Conservation (phyloP, 2,797 vertebrate genomes). For the Orestias chungarensis region DNA sequence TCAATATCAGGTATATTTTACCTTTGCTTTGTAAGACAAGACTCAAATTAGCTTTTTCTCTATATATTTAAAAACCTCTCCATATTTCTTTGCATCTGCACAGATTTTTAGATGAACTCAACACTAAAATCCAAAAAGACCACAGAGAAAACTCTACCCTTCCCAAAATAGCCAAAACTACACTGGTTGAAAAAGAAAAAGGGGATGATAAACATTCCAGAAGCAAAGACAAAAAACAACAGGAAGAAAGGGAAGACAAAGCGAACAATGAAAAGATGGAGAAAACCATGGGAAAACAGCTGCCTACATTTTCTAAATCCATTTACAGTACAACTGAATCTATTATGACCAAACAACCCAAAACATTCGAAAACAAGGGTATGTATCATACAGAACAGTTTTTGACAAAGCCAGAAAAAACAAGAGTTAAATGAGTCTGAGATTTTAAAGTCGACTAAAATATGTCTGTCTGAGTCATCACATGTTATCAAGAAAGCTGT, state of each 20-base stretch:
- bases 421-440: conserved; percentile 24
- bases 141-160: conserved; percentile 56
- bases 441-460: conserved; percentile 19
- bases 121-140: conserved; percentile 77
- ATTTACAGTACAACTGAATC: conserved; percentile 31
- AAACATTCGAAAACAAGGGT: conserved; percentile 13
- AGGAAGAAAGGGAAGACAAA: conserved; percentile 24
- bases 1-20: conserved; percentile 82
- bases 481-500: not conserved
- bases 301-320: conserved; percentile 34
- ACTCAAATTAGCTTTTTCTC: not conserved
- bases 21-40: not conserved
- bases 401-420: conserved; percentile 35
- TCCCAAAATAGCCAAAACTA: conserved; percentile 53
- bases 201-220: conserved; percentile 48
- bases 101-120: conserved; percentile 86
- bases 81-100: conserved; percentile 4
- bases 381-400: conserved; percentile 4
- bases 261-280: conserved; percentile 55
- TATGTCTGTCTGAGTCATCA: not conserved
- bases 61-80: not conserved
- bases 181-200: conserved; percentile 56
- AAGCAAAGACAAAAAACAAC: conserved; percentile 44
- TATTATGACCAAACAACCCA: conserved; percentile 33
- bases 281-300: conserved; percentile 50